Conservation (phyloP, 2,113 vertebrate genomes). For the Cochlearius cochlearius region DNA sequence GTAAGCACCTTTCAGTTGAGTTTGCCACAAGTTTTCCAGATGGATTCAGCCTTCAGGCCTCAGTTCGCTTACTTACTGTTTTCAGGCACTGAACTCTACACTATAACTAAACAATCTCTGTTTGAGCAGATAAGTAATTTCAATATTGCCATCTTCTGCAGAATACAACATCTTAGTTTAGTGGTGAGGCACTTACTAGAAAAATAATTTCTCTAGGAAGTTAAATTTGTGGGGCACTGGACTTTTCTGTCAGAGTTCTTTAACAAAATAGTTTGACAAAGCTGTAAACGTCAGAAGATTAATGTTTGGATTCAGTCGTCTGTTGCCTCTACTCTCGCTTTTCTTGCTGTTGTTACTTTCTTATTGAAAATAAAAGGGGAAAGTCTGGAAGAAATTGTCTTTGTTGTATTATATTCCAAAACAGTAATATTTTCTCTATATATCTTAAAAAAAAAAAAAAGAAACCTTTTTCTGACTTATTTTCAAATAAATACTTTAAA, state of each 20-base stretch:
- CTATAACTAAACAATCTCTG: not conserved
- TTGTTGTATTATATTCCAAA: not conserved
- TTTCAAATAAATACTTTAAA: not conserved
- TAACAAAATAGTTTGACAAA: not conserved
- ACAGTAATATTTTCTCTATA: not conserved
- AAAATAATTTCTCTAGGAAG: not conserved
- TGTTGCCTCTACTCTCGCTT: not conserved
- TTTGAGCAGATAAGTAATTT: not conserved
- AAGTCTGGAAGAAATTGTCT: not conserved
- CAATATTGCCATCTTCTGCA: not conserved
- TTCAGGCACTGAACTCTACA: not conserved
- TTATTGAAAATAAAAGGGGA: not conserved
- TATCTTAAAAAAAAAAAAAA: too few relatives aligned
- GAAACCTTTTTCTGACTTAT: not conserved
- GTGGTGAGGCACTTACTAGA: not conserved
- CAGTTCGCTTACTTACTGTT: not conserved
- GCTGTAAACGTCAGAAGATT: not conserved
- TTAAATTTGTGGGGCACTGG: not conserved
- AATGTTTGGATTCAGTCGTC: not conserved
- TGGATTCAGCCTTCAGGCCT: not conserved
- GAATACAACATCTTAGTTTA: not conserved
- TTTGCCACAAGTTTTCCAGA: not conserved
- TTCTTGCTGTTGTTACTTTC: not conserved
- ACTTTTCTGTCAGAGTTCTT: not conserved
- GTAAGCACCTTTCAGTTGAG: not conserved